Conservation (phyloP, 2,888 invertebrate species). For the Drosophila cognata region DNA sequence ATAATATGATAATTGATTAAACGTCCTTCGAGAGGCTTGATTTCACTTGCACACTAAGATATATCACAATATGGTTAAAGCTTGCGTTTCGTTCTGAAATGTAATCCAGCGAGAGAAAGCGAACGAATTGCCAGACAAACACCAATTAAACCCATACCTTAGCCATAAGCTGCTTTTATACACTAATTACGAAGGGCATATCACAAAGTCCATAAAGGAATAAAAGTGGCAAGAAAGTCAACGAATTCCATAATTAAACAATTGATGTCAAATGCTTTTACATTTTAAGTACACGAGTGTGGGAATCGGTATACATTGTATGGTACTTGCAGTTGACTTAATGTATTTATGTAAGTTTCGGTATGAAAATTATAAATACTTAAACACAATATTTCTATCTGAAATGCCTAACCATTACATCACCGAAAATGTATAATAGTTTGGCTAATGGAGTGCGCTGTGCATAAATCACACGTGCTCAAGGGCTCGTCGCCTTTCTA, state of each 20-base stretch:
- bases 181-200: slow-evolving; percentile 33
- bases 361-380: not conserved
- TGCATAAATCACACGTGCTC: slow-evolving; percentile 3
- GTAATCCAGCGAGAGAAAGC: slow-evolving; percentile 50
- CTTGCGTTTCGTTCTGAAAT: slow-evolving; percentile 15
- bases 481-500: not conserved
- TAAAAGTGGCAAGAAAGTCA: slow-evolving; percentile 63
- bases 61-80: slow-evolving; percentile 26
- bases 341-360: not conserved
- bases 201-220: slow-evolving; percentile 71
- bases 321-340: not conserved
- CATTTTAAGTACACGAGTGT: slow-evolving; percentile 16
- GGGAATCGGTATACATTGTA: slow-evolving; percentile 1
- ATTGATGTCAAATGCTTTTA: slow-evolving; percentile 37
- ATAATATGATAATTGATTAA: slow-evolving; percentile 10
- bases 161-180: slow-evolving; percentile 43
- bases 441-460: not conserved
- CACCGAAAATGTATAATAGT: not conserved
- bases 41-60: slow-evolving; percentile 32
- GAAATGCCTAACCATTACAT: not conserved
- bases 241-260: slow-evolving; percentile 61
- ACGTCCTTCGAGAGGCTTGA: slow-evolving; percentile 8
- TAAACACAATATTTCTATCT: not conserved
- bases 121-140: slow-evolving; percentile 79
- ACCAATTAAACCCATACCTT: slow-evolving; percentile 75